phyloP scores from a whole-genome alignment of 2,888 invertebrate species.

The Mechanitis messenoides region DNA sequence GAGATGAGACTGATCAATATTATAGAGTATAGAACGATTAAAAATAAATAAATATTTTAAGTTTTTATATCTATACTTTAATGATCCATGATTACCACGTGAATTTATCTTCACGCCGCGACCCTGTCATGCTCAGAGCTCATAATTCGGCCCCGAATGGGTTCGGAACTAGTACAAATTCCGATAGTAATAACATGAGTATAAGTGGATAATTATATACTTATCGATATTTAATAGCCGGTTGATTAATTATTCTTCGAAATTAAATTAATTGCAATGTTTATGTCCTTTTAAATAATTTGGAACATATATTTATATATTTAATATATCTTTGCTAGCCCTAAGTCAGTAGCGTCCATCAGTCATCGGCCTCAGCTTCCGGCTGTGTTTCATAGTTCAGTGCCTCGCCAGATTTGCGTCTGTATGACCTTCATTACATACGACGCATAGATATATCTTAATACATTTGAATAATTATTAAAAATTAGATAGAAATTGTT shows the following conservation, averaged over 20 bases:
- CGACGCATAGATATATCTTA: conserved; percentile 35
- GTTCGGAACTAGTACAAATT: too few species aligned
- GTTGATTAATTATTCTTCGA: neutral
- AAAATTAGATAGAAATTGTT: too few species aligned
- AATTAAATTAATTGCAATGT: neutral
- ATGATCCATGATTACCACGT: too few species aligned
- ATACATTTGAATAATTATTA: neutral
- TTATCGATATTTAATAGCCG: too few species aligned
- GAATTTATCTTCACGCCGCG: too few species aligned
- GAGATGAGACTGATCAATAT: too few species aligned
- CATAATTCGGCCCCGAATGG: too few species aligned
- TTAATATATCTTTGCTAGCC: conserved; percentile 34
- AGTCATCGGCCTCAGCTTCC: conserved; percentile 67
- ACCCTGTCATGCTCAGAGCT: too few species aligned
- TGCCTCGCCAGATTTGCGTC: conserved; percentile 53
- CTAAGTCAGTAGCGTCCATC: conserved; percentile 51
- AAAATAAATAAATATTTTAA: conserved; percentile 14
- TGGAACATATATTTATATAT: neutral
- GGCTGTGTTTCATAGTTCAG: conserved; percentile 67
- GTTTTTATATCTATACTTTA: neutral
- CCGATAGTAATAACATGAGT: too few species aligned
- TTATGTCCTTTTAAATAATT: neutral
- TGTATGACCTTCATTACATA: conserved; percentile 54
- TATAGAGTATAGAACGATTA: neutral
- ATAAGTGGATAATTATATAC: too few species aligned